Evolutionary conservation across 2,113 vertebrate genomes (phyloP).

Genomic region (Orycteropus afer): DNA sequence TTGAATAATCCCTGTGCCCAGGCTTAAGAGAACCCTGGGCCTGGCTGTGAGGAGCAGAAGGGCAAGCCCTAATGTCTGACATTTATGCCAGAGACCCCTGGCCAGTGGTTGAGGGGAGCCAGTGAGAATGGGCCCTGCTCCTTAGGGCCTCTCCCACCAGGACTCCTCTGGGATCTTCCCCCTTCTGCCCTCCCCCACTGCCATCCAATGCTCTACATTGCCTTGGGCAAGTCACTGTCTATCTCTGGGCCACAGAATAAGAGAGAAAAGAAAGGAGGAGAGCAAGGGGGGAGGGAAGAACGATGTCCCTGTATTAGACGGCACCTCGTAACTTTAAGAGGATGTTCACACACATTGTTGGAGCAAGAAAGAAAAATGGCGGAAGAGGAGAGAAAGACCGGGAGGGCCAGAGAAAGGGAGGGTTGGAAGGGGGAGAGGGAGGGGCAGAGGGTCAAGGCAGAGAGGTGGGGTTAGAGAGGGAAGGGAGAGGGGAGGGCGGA

Average conservation of each 20-base stretch:
- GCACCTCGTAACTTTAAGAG: not conserved
- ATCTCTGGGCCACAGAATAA: not conserved
- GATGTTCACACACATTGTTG: not conserved
- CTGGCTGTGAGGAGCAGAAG: not conserved
- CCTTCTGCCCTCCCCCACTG: not conserved
- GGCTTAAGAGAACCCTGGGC: not conserved
- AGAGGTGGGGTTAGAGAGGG: accelerated
- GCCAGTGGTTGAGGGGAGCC: not conserved
- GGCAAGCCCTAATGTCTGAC: not conserved
- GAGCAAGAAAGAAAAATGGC: not conserved
- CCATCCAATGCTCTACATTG: not conserved
- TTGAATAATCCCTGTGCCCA: not conserved
- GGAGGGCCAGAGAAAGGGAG: not conserved
- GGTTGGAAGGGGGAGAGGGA: not conserved
- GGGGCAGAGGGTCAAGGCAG: not conserved
- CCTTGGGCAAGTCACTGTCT: not conserved
- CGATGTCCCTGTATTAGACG: not conserved
- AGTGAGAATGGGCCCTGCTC: too few relatives aligned
- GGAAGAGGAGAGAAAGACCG: not conserved
- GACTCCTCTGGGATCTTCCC: not conserved
- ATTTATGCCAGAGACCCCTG: not conserved
- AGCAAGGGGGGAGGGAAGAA: too few relatives aligned
- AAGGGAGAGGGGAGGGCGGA: not conserved
- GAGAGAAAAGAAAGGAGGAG: not conserved
- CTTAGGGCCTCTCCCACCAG: not conserved